Conservation (phyloP, 1,140 invertebrate genomes). For the Scaptomyza montana region DNA sequence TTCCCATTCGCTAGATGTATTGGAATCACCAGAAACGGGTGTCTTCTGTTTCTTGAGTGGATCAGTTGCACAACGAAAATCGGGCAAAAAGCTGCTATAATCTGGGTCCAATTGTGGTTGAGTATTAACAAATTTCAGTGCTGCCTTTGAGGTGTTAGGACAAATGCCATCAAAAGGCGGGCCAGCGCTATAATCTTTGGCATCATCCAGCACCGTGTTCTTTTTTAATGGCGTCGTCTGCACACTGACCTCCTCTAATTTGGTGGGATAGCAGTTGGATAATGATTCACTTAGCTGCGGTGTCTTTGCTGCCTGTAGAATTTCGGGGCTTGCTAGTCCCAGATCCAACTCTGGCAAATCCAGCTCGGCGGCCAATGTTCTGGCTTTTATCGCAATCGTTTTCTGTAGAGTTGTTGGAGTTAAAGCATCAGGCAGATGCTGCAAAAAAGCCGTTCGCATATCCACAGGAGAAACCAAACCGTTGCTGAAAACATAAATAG, state of each 20-base stretch:
- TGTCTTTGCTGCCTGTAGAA: conserved; percentile 30
- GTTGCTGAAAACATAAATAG: conserved; percentile 40
- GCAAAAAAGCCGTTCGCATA: conserved; percentile 46
- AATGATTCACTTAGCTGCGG: conserved; percentile 40
- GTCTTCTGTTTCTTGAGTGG: conserved; percentile 44
- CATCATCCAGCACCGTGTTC: not conserved
- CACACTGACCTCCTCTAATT: conserved; percentile 50
- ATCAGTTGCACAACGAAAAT: conserved; percentile 66
- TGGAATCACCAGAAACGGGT: conserved; percentile 61
- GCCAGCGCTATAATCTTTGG: conserved; percentile 50
- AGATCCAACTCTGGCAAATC: conserved; percentile 62
- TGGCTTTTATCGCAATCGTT: conserved; percentile 60
- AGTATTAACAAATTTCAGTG: conserved; percentile 58
- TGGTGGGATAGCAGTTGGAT: conserved; percentile 56
- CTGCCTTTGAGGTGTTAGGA: conserved; percentile 24
- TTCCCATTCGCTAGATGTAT: conserved; percentile 80
- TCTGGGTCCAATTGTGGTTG: conserved; percentile 49
- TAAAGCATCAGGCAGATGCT: conserved; percentile 67
- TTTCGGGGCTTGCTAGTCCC: conserved; percentile 39
- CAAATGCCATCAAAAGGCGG: conserved; percentile 68
- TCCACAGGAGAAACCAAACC: conserved; percentile 63
- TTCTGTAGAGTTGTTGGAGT: conserved; percentile 66
- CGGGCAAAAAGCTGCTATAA: conserved; percentile 71
- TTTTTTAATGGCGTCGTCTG: conserved; percentile 51
- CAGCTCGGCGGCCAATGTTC: conserved; percentile 61